These are phyloP conservation scores for Eospalax fontanierii DNA, from an alignment of 2,797 vertebrate species.

Conservation along the genomic window DNA sequence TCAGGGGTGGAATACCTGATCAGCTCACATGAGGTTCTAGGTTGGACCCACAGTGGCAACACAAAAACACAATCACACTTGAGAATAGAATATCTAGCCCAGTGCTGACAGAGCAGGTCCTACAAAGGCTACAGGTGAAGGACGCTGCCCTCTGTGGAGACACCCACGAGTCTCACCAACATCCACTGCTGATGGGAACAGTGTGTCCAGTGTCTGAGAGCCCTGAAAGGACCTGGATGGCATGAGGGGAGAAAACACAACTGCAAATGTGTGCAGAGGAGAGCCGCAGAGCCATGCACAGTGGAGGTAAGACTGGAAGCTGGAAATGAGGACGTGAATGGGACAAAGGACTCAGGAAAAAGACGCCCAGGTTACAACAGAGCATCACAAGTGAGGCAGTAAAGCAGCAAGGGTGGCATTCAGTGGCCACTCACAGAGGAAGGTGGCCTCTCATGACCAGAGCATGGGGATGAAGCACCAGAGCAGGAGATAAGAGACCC, in stretches of 20 bases:
- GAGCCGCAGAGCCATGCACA: not conserved
- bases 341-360: not conserved
- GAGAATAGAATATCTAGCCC: not conserved
- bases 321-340: not conserved
- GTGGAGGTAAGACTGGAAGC: not conserved
- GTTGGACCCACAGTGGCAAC: not conserved
- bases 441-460: not conserved
- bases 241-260: not conserved
- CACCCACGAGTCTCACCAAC: not conserved
- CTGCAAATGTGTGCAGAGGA: not conserved
- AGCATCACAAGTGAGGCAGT: not conserved
- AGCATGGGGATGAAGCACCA: not conserved
- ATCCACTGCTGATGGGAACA: not conserved
- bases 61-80: not conserved
- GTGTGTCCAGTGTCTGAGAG: not conserved
- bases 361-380: not conserved
- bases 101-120: rapidly evolving
- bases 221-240: not conserved
- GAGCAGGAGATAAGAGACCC: not conserved
- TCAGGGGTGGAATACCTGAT: not conserved
- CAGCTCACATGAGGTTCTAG: not conserved
- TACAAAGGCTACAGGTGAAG: not conserved
- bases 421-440: not conserved
- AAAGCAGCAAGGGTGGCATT: not conserved
- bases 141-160: not conserved